A percentile compares a stretch with the other conserved stretches of the same genome.
Conservation (phyloP, 2,113 vertebrate species). For the Laterallus jamaicensis region DNA sequence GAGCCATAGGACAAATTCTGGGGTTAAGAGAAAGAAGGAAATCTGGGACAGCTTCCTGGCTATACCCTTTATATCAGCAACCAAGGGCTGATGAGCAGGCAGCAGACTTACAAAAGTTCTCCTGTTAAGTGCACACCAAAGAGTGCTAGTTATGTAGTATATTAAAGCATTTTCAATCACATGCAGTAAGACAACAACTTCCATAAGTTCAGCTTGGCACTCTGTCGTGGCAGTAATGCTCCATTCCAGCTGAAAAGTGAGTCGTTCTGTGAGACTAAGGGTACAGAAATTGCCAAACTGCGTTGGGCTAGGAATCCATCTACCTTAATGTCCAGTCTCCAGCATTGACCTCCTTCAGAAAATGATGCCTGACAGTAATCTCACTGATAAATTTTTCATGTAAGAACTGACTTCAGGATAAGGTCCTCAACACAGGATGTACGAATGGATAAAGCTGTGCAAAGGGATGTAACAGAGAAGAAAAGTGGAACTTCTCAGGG, state of each 20-base stretch:
- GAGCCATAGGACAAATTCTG: not conserved
- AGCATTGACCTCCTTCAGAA: slow-evolving; percentile 2
- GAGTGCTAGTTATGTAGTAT: not conserved
- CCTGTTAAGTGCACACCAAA: not conserved
- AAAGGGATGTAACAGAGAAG: not conserved
- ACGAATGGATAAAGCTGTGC: not conserved
- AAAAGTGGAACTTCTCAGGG: not conserved
- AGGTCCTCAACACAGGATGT: not conserved
- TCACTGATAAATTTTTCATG: slow-evolving; percentile 23
- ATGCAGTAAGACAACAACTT: not conserved
- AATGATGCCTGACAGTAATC: slow-evolving; percentile 24
- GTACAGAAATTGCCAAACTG: not conserved
- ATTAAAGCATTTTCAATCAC: not conserved
- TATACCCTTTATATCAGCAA: not conserved
- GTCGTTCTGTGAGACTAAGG: not conserved
- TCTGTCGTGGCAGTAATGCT: not conserved
- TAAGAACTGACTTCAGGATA: not conserved
- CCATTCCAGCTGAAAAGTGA: not conserved
- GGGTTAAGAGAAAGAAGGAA: not conserved
- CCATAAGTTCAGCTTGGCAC: not conserved
- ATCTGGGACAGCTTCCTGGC: not conserved
- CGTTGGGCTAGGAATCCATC: not conserved
- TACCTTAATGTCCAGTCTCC: not conserved
- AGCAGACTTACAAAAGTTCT: not conserved
- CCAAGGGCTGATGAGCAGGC: not conserved